Conservation (phyloP, 1,140 invertebrate species). For the Trissolcus basalis region DNA sequence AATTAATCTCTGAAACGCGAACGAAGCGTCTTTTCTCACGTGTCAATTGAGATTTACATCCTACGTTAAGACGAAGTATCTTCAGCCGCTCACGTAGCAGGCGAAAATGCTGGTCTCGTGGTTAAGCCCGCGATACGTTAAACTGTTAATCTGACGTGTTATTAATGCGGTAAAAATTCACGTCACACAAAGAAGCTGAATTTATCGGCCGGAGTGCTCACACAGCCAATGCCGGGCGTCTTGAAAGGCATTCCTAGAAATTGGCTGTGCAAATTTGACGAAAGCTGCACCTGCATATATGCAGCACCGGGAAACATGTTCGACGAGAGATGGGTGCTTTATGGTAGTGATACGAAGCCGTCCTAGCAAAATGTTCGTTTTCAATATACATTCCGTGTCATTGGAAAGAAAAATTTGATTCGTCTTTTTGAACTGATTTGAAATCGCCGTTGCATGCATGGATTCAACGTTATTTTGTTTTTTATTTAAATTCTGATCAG, state of each 20-base stretch:
- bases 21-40: slow-evolving; percentile 11
- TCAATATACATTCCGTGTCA: too few relatives aligned
- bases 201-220: slow-evolving; percentile 37
- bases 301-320: slow-evolving; percentile 41
- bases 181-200: slow-evolving; percentile 48
- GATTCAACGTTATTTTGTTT: too few relatives aligned
- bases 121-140: slow-evolving; percentile 34
- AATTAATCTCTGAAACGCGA: neutral
- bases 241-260: slow-evolving; percentile 55
- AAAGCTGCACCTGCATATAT: slow-evolving; percentile 52
- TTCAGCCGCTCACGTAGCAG: slow-evolving; percentile 8
- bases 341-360: slow-evolving; percentile 47
- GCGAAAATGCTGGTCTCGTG: slow-evolving; percentile 32
- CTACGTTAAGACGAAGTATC: slow-evolving; percentile 22
- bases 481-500: too few relatives aligned
- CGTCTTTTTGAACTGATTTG: too few relatives aligned
- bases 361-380: too few relatives aligned
- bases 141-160: slow-evolving; percentile 56
- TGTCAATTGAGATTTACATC: slow-evolving; percentile 50
- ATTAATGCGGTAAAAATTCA: slow-evolving; percentile 55
- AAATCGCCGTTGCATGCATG: too few relatives aligned
- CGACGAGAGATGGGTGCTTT: slow-evolving; percentile 50
- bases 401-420: too few relatives aligned
- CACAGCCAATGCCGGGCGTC: slow-evolving; percentile 36
- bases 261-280: slow-evolving; percentile 52